Base-by-base conservation (phyloP, 2,888 invertebrate species). In the Agonopterix subpropinquella region DNA sequence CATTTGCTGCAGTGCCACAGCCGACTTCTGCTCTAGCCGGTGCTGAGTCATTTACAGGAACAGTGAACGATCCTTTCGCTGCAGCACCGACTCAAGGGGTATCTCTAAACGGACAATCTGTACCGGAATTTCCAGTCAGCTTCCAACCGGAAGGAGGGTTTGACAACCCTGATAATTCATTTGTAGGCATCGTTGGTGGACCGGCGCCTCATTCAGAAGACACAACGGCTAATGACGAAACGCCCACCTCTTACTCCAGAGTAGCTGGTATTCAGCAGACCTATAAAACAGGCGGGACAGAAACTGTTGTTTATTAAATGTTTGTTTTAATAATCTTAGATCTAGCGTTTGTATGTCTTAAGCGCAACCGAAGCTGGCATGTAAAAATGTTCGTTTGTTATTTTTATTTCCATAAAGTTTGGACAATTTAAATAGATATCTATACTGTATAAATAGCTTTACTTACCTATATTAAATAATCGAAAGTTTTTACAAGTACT, bases 181-280 rank as follows among this genome's bases (percentile, higher is more conserved):
- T 73, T 52, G 56, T 67, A 7, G 80, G 77, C 0, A 53, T 64
- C 0, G 74, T 70, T 11, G 65, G 67, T 2, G 67, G 67, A 7
- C 11, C 43, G 5, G 36, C 43, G 5, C 10, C 39, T 11, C 47
- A 67, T 18, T 52, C 71, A 1, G 67, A 64, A 50, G 78, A 74
- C 39, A 64, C 67, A 8, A 61, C 64, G 8, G 55, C 54, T 37
- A 59, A 57, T 13, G 72, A 75, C 47, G 75, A 83, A 15, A 62
- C 65, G 1, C 80, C 87, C 8, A 70, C 81, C 8, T 62, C 80
- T 1, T 79, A 80, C 61, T 63, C 77, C 11, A 69, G 89, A 58
- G 76, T 81, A 53, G 80, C 84, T 52, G 82, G 87, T 18, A 68
- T 88, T 58, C 80, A 85, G 51, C 77, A 82, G 10, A 58, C 66